Conservation (phyloP, 2,888 invertebrate species). For the Tenthredo amoena region DNA sequence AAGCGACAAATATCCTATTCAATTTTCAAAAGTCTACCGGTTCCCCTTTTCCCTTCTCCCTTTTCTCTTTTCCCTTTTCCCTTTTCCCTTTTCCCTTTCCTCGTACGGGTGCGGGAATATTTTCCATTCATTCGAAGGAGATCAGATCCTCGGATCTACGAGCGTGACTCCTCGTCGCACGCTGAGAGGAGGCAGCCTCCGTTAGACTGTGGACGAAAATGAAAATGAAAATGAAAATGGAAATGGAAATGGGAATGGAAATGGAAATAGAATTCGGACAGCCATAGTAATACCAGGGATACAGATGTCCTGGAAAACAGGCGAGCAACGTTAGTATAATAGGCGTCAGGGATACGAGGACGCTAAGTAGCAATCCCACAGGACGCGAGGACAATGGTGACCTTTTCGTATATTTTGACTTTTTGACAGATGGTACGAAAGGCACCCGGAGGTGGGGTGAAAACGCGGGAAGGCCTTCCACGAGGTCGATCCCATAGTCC, state of each 20-base stretch:
- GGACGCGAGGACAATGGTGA: constrained; percentile 73
- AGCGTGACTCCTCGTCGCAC: constrained; percentile 41
- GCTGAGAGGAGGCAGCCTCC: constrained; percentile 28
- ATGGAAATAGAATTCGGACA: constrained; percentile 60
- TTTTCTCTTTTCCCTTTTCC: not conserved
- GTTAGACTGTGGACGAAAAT: not conserved
- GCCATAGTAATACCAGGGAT: constrained; percentile 61
- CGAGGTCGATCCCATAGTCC: constrained; percentile 15
- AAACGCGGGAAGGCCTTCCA: constrained; percentile 24
- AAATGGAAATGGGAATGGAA: constrained; percentile 53
- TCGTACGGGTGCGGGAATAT: constrained; percentile 12
- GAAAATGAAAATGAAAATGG: constrained; percentile 17
- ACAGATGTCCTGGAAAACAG: constrained; percentile 77
- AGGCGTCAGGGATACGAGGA: constrained; percentile 70
- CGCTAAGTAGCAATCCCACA: constrained; percentile 78
- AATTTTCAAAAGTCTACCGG: constrained; percentile 28
- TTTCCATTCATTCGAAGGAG: constrained; percentile 42
- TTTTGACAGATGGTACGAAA: constrained; percentile 77
- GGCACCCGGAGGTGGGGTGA: constrained; percentile 29
- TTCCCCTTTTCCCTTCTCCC: not conserved
- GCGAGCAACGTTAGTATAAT: constrained; percentile 69
- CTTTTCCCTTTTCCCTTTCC: not conserved
- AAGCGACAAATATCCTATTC: constrained; percentile 48
- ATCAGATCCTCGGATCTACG: constrained; percentile 43
- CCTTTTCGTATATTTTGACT: constrained; percentile 77